These are phyloP conservation scores for Darevskia mixta DNA, from an alignment of 2,797 vertebrate species.

Conservation along the genomic window DNA sequence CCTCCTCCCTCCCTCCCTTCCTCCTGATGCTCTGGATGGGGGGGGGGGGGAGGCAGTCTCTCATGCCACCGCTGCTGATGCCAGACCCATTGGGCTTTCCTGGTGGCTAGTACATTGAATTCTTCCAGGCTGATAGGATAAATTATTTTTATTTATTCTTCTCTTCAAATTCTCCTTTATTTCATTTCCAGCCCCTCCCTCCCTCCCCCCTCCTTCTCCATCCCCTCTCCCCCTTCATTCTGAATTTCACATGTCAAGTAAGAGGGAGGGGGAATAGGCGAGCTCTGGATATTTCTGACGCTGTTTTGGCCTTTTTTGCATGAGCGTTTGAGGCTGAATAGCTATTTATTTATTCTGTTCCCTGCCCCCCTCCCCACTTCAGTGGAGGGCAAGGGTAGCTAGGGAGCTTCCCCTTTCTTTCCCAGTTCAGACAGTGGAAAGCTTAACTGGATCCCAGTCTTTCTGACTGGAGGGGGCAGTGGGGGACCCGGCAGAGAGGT, in stretches of 20 bases:
- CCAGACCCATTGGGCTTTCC: neutral
- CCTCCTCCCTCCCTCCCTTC: neutral
- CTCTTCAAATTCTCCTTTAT: neutral
- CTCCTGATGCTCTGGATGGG: neutral
- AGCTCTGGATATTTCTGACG: conserved; percentile 22
- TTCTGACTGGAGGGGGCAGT: neutral
- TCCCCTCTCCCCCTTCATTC: no score
- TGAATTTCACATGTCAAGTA: conserved; percentile 43
- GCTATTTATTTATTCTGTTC: neutral
- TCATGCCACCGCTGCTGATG: neutral
- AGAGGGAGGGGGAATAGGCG: conserved; percentile 40
- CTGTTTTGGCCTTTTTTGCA: conserved; percentile 25
- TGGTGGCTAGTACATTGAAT: neutral
- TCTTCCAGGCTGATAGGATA: conserved; percentile 12
- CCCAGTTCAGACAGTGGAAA: conserved; percentile 15
- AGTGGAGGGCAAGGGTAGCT: conserved; percentile 41
- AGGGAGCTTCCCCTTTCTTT: neutral
- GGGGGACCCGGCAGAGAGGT: conserved; percentile 7
- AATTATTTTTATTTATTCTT: neutral
- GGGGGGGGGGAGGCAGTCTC: neutral
- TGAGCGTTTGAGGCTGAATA: conserved; percentile 29
- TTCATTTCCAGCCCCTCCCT: neutral
- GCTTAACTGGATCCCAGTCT: conserved; percentile 6
- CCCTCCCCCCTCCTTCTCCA: neutral
- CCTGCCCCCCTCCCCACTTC: neutral